Conservation (phyloP, 2,797 vertebrate species). For the Pogonophryne albipinna region DNA sequence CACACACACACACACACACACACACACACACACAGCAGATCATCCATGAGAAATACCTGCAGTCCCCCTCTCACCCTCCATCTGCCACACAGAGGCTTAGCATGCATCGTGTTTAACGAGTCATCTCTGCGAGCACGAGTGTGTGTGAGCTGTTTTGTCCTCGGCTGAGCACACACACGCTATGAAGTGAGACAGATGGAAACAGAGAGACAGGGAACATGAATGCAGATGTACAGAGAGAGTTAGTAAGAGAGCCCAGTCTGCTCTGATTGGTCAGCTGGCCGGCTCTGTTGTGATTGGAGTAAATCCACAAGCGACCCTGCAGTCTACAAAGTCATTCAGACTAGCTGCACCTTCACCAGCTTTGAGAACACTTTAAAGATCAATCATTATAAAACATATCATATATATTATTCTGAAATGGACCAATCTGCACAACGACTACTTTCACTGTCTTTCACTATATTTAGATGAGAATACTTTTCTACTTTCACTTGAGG, state of each 20-base stretch:
- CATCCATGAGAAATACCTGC: slow-evolving; percentile 47
- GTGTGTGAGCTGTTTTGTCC: slow-evolving; percentile 44
- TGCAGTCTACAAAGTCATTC: too few species aligned
- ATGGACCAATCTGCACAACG: too few species aligned
- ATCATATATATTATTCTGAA: too few species aligned
- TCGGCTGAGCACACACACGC: slow-evolving; percentile 13
- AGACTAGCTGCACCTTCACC: too few species aligned
- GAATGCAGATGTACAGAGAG: slow-evolving; percentile 27
- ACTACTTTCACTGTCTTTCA: too few species aligned
- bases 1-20: not conserved
- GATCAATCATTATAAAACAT: too few species aligned
- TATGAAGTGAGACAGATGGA: slow-evolving; percentile 54
- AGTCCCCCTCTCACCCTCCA: slow-evolving; percentile 32
- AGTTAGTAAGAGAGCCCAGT: not conserved
- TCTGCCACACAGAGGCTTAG: slow-evolving; percentile 63
- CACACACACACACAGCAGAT: slow-evolving; percentile 6
- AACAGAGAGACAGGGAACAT: slow-evolving; percentile 22
- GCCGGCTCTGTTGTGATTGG: not conserved
- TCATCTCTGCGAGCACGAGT: slow-evolving; percentile 19
- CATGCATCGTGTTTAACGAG: slow-evolving; percentile 51
- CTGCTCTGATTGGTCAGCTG: too few species aligned
- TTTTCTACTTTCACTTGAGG: too few species aligned
- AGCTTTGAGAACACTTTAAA: too few species aligned
- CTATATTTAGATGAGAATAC: too few species aligned
- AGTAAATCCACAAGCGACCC: too few species aligned